Conservation (phyloP, 1,140 invertebrate genomes). For the Goniozus legneri region DNA sequence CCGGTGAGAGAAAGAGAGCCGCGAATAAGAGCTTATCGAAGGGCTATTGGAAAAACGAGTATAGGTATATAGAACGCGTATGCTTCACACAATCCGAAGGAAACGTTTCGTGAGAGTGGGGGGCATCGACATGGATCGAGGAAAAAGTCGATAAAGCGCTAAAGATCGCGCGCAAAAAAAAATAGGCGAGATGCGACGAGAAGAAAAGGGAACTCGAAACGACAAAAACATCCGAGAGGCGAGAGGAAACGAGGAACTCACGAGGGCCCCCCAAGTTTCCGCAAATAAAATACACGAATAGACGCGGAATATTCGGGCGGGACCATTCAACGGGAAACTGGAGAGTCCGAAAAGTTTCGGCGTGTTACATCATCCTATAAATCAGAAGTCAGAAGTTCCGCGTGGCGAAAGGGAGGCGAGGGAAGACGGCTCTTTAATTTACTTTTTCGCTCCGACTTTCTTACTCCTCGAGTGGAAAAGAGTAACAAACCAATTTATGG, state of each 20-base stretch:
- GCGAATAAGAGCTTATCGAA: no score
- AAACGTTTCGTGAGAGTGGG: slow-evolving; percentile 7
- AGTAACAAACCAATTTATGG: slow-evolving; percentile 31
- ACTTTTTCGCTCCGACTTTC: slow-evolving; percentile 18
- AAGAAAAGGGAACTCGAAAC: background rate
- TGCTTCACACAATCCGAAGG: background rate
- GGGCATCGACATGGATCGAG: background rate
- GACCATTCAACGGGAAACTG: slow-evolving; percentile 8
- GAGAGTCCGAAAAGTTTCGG: slow-evolving; percentile 16
- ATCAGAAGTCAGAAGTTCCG: slow-evolving; percentile 18
- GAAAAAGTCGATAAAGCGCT: background rate
- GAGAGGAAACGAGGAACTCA: no score
- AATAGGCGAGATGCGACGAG: slow-evolving; percentile 11
- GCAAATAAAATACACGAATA: no score
- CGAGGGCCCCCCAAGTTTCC: no score
- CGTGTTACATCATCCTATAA: slow-evolving; percentile 13
- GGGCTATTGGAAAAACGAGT: no score
- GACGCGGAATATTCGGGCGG: no score
- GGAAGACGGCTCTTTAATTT: background rate
- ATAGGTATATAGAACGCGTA: no score
- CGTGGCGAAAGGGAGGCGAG: no score
- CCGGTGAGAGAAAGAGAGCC: no score
- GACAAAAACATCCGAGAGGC: slow-evolving; percentile 4
- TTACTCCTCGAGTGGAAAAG: no score
- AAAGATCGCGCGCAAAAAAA: slow-evolving; percentile 3